A percentile compares a stretch with the other conserved stretches of the same genome.
Evolutionary conservation across 1,140 invertebrate species (phyloP).

Genomic region (Ridgeia piscesae): DNA sequence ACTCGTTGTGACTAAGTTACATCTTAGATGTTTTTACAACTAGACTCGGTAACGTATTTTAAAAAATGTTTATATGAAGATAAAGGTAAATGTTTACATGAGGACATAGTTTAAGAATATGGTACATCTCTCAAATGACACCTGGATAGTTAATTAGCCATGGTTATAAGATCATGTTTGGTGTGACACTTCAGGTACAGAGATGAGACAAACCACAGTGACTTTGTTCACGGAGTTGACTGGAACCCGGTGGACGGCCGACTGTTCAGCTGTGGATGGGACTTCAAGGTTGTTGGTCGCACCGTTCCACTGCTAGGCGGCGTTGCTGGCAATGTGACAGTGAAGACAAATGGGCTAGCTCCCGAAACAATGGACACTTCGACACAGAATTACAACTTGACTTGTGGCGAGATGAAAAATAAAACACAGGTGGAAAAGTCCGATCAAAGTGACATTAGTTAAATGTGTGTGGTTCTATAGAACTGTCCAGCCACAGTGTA

Average conservation of each 20-base stretch:
- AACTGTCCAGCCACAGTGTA: background rate
- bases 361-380: slow-evolving; percentile 10
- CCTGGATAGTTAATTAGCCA: too few relatives aligned
- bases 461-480: background rate
- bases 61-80: too few relatives aligned
- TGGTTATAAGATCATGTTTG: background rate
- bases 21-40: too few relatives aligned
- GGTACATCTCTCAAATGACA: too few relatives aligned
- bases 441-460: background rate
- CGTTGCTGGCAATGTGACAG: background rate
- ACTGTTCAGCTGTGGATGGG: slow-evolving; percentile 7
- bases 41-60: too few relatives aligned
- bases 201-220: background rate
- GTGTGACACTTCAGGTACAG: background rate
- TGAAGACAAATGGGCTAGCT: background rate
- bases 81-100: too few relatives aligned
- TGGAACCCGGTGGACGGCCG: background rate
- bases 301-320: background rate
- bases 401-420: background rate
- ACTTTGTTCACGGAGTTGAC: slow-evolving; percentile 14
- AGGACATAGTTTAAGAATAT: too few relatives aligned
- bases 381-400: background rate
- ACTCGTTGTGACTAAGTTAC: too few relatives aligned
- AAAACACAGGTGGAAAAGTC: background rate
- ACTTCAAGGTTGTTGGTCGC: slow-evolving; percentile 7